Conservation (phyloP, 2,797 vertebrate species). For the Vipera latastei region DNA sequence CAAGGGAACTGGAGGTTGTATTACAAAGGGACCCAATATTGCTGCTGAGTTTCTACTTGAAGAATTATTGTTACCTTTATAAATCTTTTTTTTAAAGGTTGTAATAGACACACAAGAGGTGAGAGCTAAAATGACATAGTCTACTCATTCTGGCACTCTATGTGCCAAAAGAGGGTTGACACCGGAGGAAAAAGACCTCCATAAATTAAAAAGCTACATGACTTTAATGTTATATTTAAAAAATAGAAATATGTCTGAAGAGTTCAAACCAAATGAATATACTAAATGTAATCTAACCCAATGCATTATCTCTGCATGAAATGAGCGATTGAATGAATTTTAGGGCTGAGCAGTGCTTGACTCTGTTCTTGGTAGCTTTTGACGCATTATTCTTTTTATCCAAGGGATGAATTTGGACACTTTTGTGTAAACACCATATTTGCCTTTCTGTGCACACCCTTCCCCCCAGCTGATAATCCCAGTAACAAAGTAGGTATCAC, state of each 20-base stretch:
- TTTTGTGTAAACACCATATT: constrained; percentile 92
- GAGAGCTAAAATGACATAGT: neutral
- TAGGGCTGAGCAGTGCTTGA: constrained; percentile 3
- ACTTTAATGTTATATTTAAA: neutral
- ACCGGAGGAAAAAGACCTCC: neutral
- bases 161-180: neutral
- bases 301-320: neutral
- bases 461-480: constrained; percentile 96
- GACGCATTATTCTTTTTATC: constrained; percentile 71
- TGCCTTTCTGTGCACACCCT: constrained; percentile 86
- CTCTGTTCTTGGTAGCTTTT: neutral
- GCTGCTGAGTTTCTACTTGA: neutral
- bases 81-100: neutral
- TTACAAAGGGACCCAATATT: neutral
- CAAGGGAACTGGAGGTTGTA: neutral
- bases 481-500: constrained; percentile 82
- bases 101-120: neutral
- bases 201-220: neutral
- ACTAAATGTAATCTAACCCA: neutral
- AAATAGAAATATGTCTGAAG: constrained; percentile 3
- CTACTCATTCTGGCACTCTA: neutral
- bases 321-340: neutral
- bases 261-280: neutral
- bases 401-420: constrained; percentile 84
- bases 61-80: neutral